These are phyloP conservation scores for Belgica antarctica DNA, from an alignment of 2,888 invertebrate genomes.

Conservation along the genomic window DNA sequence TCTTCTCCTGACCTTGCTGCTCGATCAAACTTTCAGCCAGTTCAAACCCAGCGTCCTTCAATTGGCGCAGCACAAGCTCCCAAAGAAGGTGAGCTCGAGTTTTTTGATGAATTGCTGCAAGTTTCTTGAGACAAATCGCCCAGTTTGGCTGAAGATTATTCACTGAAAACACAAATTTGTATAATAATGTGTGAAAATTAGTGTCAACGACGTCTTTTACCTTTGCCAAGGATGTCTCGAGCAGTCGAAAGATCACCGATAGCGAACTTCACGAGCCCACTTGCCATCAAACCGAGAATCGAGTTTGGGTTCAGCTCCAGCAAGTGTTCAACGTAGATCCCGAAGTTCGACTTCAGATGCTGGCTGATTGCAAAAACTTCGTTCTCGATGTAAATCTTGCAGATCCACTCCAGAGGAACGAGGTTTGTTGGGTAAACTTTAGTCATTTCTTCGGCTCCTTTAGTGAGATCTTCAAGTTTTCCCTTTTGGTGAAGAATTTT, in stretches of 20 bases:
- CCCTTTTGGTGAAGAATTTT: conserved; percentile 56
- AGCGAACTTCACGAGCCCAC: conserved; percentile 60
- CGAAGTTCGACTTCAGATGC: conserved; percentile 54
- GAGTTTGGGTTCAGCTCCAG: conserved; percentile 61
- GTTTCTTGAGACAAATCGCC: conserved; percentile 56
- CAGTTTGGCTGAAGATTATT: conserved; percentile 54
- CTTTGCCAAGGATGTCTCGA: conserved; percentile 56
- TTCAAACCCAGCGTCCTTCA: conserved; percentile 46
- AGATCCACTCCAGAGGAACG: conserved; percentile 63
- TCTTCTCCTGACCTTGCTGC: conserved; percentile 40
- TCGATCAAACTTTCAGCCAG: conserved; percentile 48
- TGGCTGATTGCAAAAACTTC: conserved; percentile 46
- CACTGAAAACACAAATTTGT: conserved; percentile 49
- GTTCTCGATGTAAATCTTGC: conserved; percentile 60
- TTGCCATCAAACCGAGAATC: conserved; percentile 62
- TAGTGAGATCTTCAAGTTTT: conserved; percentile 55
- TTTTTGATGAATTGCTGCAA: conserved; percentile 56
- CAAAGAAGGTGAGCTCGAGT: conserved; percentile 59
- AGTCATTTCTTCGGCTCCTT: conserved; percentile 57
- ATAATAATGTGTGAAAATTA: not conserved
- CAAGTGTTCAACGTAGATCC: conserved; percentile 58
- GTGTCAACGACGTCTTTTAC: conserved; percentile 48
- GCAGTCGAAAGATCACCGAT: conserved; percentile 60
- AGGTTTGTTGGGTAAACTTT: conserved; percentile 56
- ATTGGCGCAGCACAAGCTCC: conserved; percentile 47